phyloP scores from a whole-genome alignment of 2,888 invertebrate species.

The Cynaeus angustus region DNA sequence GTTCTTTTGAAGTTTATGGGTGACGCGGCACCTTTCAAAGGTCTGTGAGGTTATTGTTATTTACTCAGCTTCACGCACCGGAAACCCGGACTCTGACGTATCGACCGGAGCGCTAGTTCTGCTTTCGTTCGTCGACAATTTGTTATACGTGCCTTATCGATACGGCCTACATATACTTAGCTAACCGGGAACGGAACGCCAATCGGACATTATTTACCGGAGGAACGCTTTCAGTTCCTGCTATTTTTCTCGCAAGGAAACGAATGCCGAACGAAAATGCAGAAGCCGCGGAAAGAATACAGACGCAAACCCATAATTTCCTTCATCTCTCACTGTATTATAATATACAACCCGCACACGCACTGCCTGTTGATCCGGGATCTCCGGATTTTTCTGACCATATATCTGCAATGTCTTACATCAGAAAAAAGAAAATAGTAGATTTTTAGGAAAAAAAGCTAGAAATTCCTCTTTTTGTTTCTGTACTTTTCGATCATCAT shows the following conservation, averaged over 20 bases:
- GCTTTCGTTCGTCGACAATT: slow-evolving; percentile 37
- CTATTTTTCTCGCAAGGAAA: slow-evolving; percentile 25
- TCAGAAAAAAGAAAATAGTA: no score
- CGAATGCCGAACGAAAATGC: slow-evolving; percentile 13
- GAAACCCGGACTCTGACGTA: slow-evolving; percentile 59
- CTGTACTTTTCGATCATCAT: no score
- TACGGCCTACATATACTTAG: slow-evolving; percentile 40
- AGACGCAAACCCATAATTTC: slow-evolving; percentile 27
- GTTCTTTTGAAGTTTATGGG: slow-evolving; percentile 45
- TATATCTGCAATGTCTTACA: neutral
- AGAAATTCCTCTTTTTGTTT: no score
- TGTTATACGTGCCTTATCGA: slow-evolving; percentile 45
- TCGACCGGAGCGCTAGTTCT: slow-evolving; percentile 49
- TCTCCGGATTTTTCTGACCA: neutral
- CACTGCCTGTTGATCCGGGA: slow-evolving; percentile 37
- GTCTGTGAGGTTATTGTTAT: slow-evolving; percentile 58
- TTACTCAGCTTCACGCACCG: slow-evolving; percentile 60
- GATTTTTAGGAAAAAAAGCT: no score
- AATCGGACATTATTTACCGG: slow-evolving; percentile 30
- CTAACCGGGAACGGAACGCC: slow-evolving; percentile 33
- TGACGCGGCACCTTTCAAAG: slow-evolving; percentile 52
- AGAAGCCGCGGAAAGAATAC: slow-evolving; percentile 13
- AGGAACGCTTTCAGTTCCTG: slow-evolving; percentile 31
- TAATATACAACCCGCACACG: slow-evolving; percentile 31
- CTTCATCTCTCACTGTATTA: slow-evolving; percentile 13